phyloP scores from a whole-genome alignment of 2,113 vertebrate genomes.

The Colistium nudipinnis region DNA sequence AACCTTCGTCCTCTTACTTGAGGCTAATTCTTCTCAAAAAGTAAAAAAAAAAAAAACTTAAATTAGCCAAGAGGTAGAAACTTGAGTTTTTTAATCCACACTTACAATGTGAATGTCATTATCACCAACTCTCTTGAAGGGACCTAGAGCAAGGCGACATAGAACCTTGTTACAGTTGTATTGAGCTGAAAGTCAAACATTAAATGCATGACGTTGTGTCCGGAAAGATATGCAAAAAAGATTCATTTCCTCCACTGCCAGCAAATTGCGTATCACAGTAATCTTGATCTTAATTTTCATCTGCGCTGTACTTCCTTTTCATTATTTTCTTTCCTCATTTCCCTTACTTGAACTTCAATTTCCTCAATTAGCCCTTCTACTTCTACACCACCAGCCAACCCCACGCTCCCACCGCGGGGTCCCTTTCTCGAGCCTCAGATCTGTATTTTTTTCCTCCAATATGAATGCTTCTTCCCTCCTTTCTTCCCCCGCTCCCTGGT shows the following conservation, averaged over 20 bases:
- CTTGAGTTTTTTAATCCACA: constrained; percentile 13
- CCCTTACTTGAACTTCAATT: constrained; percentile 48
- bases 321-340: constrained; percentile 62
- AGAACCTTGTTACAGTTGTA: constrained; percentile 11
- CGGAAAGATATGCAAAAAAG: constrained; percentile 32
- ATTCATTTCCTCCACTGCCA: constrained; percentile 31
- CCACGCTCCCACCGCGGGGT: background rate
- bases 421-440: constrained; percentile 26
- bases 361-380: constrained; percentile 55
- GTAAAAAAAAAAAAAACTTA: background rate
- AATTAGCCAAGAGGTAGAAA: background rate
- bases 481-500: constrained; percentile 23
- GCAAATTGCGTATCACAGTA: constrained; percentile 55
- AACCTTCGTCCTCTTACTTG: background rate
- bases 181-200: constrained; percentile 34
- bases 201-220: constrained; percentile 22
- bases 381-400: background rate
- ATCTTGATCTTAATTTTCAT: constrained; percentile 55
- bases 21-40: background rate
- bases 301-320: constrained; percentile 43
- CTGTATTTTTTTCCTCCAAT: constrained; percentile 32
- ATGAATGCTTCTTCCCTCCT: constrained; percentile 17
- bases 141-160: constrained; percentile 7
- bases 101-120: constrained; percentile 10
- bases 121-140: background rate